Conservation (phyloP, 2,113 vertebrate species). For the Anseranas semipalmata region DNA sequence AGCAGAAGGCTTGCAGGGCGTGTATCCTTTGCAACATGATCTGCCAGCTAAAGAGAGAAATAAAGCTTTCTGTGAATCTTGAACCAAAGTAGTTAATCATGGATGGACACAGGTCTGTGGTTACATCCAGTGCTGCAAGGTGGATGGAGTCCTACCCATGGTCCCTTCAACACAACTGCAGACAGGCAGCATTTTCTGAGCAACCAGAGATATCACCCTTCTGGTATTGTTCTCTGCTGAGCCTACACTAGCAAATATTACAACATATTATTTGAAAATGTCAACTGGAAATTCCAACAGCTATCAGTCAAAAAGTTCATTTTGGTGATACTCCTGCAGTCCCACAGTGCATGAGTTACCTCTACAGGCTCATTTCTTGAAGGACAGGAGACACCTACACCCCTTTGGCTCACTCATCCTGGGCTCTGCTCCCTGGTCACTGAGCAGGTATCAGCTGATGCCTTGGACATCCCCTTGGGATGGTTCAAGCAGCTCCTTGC, state of each 20-base stretch:
- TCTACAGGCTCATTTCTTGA: background rate
- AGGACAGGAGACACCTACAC: background rate
- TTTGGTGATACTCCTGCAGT: background rate
- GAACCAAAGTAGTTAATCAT: background rate
- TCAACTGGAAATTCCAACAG: background rate
- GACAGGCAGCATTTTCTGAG: background rate
- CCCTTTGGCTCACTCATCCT: background rate
- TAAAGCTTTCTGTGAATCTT: background rate
- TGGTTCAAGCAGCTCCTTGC: too few species aligned
- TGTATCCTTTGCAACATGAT: accelerated
- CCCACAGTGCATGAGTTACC: background rate
- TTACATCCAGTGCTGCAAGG: background rate
- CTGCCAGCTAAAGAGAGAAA: background rate
- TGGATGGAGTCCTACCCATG: background rate
- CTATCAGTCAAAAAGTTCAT: background rate
- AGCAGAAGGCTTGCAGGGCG: background rate
- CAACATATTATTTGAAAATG: background rate
- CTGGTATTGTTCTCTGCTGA: background rate
- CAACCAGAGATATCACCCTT: background rate
- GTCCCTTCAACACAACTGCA: accelerated
- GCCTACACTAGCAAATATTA: background rate
- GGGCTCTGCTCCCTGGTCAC: background rate
- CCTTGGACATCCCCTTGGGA: too few species aligned
- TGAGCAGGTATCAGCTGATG: too few species aligned
- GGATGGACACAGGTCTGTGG: background rate